Conservation (phyloP, 2,888 invertebrate species). For the Hermaeophaga mercurialis region DNA sequence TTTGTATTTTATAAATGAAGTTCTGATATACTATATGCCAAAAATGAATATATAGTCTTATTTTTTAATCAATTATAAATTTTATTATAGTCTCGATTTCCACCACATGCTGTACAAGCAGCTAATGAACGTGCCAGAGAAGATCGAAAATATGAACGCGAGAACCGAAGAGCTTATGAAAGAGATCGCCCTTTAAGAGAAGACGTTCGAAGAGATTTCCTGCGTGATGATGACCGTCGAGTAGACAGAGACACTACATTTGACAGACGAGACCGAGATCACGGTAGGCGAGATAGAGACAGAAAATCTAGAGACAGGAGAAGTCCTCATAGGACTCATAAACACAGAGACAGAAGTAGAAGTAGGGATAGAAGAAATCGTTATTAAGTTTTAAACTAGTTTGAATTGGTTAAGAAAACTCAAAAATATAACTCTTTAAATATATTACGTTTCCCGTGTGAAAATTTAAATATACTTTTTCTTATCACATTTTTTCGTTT, state of each 20-base stretch:
- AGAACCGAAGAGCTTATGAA: conserved; percentile 44
- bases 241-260: conserved; percentile 42
- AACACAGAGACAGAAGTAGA: conserved; percentile 35
- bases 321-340: conserved; percentile 43
- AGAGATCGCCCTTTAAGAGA: conserved; percentile 40
- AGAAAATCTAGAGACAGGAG: conserved; percentile 41
- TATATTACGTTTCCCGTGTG: no score
- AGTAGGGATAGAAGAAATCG: conserved; percentile 22
- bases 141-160: conserved; percentile 34
- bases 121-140: conserved; percentile 42
- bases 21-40: no score
- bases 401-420: background rate
- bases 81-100: conserved; percentile 49
- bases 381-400: conserved; percentile 11
- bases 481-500: no score
- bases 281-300: conserved; percentile 38
- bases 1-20: background rate
- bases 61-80: background rate
- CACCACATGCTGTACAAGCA: conserved; percentile 50
- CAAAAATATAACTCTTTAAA: background rate
- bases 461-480: no score
- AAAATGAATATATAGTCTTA: no score
- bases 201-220: conserved; percentile 48
- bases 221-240: conserved; percentile 50
- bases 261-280: conserved; percentile 46